Percentiles rank a stretch among this genome's conserved stretches.
phyloP scores from a whole-genome alignment of 2,888 invertebrate genomes.

The Poecilobothrus nobilitatus region DNA sequence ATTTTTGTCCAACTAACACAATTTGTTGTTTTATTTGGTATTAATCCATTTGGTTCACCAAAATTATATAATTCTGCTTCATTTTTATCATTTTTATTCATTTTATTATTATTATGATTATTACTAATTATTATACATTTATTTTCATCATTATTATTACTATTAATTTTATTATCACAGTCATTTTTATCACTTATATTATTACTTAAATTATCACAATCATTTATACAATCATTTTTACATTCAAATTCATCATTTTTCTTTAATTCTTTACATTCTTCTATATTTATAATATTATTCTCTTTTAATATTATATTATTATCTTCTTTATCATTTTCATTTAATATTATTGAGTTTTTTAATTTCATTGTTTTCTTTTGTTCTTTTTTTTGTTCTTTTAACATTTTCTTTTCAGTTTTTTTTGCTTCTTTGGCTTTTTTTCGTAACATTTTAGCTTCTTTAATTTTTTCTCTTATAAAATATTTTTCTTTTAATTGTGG shows the following conservation, averaged over 20 bases:
- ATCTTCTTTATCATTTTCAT: constrained; percentile 18
- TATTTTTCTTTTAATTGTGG: constrained; percentile 41
- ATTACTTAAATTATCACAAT: constrained; percentile 26
- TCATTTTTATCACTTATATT: constrained; percentile 10
- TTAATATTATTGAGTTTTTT: constrained; percentile 27
- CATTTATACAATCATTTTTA: constrained; percentile 18
- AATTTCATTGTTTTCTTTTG: constrained; percentile 27
- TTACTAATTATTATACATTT: not conserved
- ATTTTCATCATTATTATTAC: constrained; percentile 17
- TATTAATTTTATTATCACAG: constrained; percentile 11
- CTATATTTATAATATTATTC: constrained; percentile 25
- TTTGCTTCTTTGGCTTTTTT: constrained; percentile 21
- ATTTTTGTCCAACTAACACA: constrained; percentile 40
- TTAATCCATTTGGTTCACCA: constrained; percentile 18
- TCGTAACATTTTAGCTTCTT: constrained; percentile 24
- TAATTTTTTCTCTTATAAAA: constrained; percentile 36
- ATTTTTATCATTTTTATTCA: not conserved
- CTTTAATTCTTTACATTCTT: constrained; percentile 21
- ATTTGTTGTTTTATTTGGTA: constrained; percentile 29
- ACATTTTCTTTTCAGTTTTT: not conserved
- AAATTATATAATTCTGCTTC: constrained; percentile 18
- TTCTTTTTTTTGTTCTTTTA: constrained; percentile 10
- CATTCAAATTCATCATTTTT: constrained; percentile 13
- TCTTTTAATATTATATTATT: constrained; percentile 12
- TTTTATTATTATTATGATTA: constrained; percentile 7